Base-by-base conservation (phyloP, 2,888 invertebrate genomes). In the Lymantria monacha region DNA sequence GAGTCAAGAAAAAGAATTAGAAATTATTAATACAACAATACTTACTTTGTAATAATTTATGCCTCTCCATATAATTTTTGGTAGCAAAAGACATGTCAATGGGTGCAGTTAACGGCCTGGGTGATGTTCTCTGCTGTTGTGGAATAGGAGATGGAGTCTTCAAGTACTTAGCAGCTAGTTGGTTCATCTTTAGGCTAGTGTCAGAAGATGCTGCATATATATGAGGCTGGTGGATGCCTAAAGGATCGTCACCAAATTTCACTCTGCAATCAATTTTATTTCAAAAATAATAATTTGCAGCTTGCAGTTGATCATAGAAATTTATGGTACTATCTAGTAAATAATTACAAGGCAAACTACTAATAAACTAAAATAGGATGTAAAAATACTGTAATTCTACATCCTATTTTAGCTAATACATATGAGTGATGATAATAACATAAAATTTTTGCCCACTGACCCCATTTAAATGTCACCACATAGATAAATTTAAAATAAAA, bases 61-160 rank as follows among this genome's bases (percentile, higher is more conserved):
- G 95, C 67, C 93, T 92, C 72, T 94, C 93, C 92, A 95, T 93
- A 75, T 95, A 95, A 66, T 94, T 93, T 71, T 94, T 91, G 9
- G 95, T 95, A n/a, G 94, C 94, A 65, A 94, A 92, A 3, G 95
- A 95, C 91, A 95, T 93, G 63, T 95, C 95, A 22, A 88, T 92
- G 9, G 85, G 84, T 49, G 82, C 63, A 1, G 69, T 43, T 1
- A 61, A 42, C 1, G 74, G 65, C 47, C 66, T 77, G 0, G 69
- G 58, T 7, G 66, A 37, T 0, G 63, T 66, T 7, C 57, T 60
- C 7, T 60, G 66, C 1, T 53, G 53, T 0, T 40, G 45, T 5
- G 57, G 41, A 3, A 59, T 51, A 0, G 72, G 51, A 8, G 69
- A 56, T 2, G 54, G 62, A 46, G 68, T 70, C 42, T 81, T 82